Conservation (phyloP, 2,888 invertebrate genomes). For the Macaria liturata region DNA sequence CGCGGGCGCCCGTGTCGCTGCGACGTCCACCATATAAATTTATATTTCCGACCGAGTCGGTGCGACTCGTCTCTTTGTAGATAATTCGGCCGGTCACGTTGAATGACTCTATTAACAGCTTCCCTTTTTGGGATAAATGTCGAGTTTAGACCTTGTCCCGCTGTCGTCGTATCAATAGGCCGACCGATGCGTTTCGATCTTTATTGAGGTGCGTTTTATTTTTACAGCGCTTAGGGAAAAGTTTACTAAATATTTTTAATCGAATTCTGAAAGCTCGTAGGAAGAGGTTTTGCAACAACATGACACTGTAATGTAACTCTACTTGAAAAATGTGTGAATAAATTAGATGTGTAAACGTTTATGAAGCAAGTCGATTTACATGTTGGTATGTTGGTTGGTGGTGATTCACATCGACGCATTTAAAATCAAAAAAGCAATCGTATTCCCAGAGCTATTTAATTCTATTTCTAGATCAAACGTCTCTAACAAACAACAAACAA, state of each 20-base stretch:
- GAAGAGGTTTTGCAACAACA: too few species aligned
- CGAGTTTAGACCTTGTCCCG: slow-evolving; percentile 65
- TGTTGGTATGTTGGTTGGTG: too few species aligned
- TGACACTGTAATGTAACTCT: too few species aligned
- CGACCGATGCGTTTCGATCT: slow-evolving; percentile 16
- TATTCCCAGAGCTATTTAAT: too few species aligned
- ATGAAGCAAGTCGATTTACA: too few species aligned
- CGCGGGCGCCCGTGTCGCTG: slow-evolving; percentile 78
- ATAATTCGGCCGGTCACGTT: slow-evolving; percentile 82
- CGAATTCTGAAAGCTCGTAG: too few species aligned
- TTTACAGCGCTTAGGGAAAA: too few species aligned
- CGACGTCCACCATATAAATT: slow-evolving; percentile 81
- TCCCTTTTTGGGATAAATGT: slow-evolving; percentile 82
- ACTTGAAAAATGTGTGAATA: too few species aligned
- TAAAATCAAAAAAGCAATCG: too few species aligned
- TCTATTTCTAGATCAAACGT: not conserved
- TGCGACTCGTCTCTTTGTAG: slow-evolving; percentile 79
- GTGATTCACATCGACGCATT: too few species aligned
- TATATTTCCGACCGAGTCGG: slow-evolving; percentile 80
- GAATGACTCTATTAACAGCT: slow-evolving; percentile 84
- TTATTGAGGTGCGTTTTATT: slow-evolving; percentile 20
- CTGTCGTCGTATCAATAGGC: slow-evolving; percentile 62
- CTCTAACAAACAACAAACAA: not conserved
- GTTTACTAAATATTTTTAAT: too few species aligned
- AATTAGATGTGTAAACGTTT: too few species aligned